These are phyloP conservation scores for Dasysyrphus albostriatus DNA, from an alignment of 2,888 invertebrate species.

Conservation along the genomic window DNA sequence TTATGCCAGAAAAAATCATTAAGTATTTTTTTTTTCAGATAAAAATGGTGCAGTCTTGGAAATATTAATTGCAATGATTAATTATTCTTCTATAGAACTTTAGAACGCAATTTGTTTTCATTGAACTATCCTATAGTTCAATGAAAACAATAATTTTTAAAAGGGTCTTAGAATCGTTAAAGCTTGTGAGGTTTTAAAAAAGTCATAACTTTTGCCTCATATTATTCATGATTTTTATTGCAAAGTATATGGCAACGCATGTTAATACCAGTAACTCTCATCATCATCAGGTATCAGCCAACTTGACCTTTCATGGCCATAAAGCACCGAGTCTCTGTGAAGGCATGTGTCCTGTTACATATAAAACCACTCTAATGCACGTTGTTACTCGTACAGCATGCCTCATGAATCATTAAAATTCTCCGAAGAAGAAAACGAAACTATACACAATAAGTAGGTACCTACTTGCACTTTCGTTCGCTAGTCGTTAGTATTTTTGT, in stretches of 20 bases:
- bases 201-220: too few relatives aligned
- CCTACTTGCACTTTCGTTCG: conserved; percentile 74
- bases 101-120: too few relatives aligned
- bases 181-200: too few relatives aligned
- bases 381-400: conserved; percentile 37
- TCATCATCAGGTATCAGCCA: conserved; percentile 13
- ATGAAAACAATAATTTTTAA: too few relatives aligned
- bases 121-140: too few relatives aligned
- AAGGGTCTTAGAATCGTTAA: too few relatives aligned
- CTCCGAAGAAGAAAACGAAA: conserved; percentile 55
- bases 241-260: conserved; percentile 1
- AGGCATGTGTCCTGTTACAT: conserved; percentile 51
- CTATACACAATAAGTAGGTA: conserved; percentile 31
- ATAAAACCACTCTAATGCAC: conserved; percentile 56
- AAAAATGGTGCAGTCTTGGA: too few relatives aligned
- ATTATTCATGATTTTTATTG: too few relatives aligned
- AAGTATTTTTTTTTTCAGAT: too few relatives aligned
- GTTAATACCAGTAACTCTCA: neutral
- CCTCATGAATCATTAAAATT: conserved; percentile 59
- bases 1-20: too few relatives aligned
- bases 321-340: conserved; percentile 27
- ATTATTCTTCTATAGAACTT: too few relatives aligned
- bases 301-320: conserved; percentile 71
- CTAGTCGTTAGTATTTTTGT: conserved; percentile 36
- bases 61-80: too few relatives aligned